Evolutionary conservation across 1,140 invertebrate species (phyloP), one percentile per base, ranked within the genome.

Genomic region (Galendromus occidentalis): DNA sequence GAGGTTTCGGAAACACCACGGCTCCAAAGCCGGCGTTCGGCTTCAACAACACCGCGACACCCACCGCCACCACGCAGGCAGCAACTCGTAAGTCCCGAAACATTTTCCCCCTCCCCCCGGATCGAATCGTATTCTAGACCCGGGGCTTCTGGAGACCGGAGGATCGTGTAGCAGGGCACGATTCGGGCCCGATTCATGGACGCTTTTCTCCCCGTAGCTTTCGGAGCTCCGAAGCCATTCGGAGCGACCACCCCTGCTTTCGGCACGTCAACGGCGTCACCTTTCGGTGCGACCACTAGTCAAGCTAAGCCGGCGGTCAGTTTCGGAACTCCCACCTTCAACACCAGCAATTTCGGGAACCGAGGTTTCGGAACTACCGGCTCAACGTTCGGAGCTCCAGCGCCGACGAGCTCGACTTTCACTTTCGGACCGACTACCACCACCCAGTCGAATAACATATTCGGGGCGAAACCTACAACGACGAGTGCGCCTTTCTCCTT

Each of bases 301-400:
- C 33, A 39, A 9, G 33, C 33, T 6, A 39, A 39, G 33, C 33
- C 33, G 33, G 33, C 33, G 33, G 33, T 39, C 33, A 6, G 4
- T 39, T 39, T 39, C 9, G 33, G 33, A 6, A 39, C 33, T 9
- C 33, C 33, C 9, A 39, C 4, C 33, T 67, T 66, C 67, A 64
- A 71, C 45, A 44, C 42, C 42, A 68, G 66, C 66, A 42, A 39
- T 69, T 59, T 77, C 69, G 73, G 73, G 71, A 68, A 66, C 66
- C 75, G 17, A 74, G 77, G 33, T 39, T 39, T 39, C 33, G 33
- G 33, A 39, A 39, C 33, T 4, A 39, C 33, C 2, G 9, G 17
- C n/a, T 59, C 51, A 33, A 42, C 71, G 44, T 79, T 84, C 71
- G 82, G 80, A 2, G 76, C 78, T n/a, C 73, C 80, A 42, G 74